Evolutionary conservation across 2,113 vertebrate species (phyloP).

Genomic region (Fregata magnificens): DNA sequence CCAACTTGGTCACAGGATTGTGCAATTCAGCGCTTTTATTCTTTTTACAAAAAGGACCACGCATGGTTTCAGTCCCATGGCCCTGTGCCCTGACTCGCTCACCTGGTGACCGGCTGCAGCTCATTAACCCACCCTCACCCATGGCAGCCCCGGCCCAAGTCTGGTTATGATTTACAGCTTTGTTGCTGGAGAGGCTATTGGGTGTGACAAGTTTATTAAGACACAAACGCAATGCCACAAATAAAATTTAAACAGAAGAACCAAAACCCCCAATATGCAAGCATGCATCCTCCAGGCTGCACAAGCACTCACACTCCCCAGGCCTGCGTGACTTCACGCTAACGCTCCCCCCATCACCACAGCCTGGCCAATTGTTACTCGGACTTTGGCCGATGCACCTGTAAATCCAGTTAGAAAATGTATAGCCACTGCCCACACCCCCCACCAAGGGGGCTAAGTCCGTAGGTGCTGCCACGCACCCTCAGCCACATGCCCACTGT

Average conservation of each 20-base stretch:
- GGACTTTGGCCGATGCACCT: neutral
- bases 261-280: rapidly evolving
- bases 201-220: neutral
- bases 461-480: neutral
- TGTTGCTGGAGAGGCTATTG: rapidly evolving
- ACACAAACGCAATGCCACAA: neutral
- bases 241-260: neutral
- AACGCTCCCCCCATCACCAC: too few relatives aligned
- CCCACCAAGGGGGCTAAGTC: neutral
- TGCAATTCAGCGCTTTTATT: neutral
- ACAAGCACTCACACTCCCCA: rapidly evolving
- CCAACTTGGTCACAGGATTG: rapidly evolving
- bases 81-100: neutral
- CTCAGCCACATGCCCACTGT: neutral
- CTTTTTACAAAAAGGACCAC: neutral
- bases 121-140: neutral
- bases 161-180: too few relatives aligned
- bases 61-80: rapidly evolving
- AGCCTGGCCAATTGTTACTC: neutral
- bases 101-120: neutral
- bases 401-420: too few relatives aligned
- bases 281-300: neutral
- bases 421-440: neutral
- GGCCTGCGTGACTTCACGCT: rapidly evolving
- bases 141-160: rapidly evolving